Percentiles rank a stretch among this genome's conserved stretches.
Evolutionary conservation across 1,140 invertebrate species (phyloP).

Genomic region (Trialeurodes vaporariorum): DNA sequence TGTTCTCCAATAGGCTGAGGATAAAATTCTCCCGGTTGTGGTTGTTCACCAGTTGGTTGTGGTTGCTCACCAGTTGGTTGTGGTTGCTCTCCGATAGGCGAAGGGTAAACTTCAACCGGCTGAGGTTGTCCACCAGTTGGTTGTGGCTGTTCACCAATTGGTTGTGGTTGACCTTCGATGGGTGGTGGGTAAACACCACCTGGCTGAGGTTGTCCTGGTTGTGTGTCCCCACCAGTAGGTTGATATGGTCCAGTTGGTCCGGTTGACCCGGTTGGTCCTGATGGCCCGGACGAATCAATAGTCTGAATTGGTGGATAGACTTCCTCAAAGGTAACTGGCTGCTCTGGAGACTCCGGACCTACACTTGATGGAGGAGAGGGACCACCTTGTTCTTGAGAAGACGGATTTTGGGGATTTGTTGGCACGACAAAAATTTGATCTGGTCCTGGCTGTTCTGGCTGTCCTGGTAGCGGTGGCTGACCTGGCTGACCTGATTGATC

Average conservation of each 20-base stretch:
- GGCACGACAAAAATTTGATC: neutral
- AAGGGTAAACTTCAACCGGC: constrained; percentile 14
- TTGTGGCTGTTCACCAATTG: constrained; percentile 30
- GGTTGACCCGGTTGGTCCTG: neutral
- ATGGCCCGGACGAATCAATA: neutral
- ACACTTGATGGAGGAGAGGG: no score
- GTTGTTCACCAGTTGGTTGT: neutral
- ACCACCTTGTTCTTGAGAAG: no score
- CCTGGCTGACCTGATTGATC: neutral
- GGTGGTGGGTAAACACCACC: neutral
- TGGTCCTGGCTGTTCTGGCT: neutral
- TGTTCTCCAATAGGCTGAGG: no score
- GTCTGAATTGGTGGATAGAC: neutral
- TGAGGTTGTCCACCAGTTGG: constrained; percentile 30
- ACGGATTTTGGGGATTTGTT: neutral
- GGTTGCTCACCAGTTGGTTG: constrained; percentile 9
- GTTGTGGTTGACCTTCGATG: constrained; percentile 13
- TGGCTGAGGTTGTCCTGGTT: neutral
- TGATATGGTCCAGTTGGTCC: neutral
- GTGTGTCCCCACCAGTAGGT: no score
- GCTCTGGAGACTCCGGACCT: no score
- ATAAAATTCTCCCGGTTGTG: neutral
- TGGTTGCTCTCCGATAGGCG: constrained; percentile 21
- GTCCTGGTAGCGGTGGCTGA: neutral
- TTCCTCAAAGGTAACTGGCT: neutral